phyloP scores from a whole-genome alignment of 2,797 vertebrate species.

The Decapterus maruadsi region DNA sequence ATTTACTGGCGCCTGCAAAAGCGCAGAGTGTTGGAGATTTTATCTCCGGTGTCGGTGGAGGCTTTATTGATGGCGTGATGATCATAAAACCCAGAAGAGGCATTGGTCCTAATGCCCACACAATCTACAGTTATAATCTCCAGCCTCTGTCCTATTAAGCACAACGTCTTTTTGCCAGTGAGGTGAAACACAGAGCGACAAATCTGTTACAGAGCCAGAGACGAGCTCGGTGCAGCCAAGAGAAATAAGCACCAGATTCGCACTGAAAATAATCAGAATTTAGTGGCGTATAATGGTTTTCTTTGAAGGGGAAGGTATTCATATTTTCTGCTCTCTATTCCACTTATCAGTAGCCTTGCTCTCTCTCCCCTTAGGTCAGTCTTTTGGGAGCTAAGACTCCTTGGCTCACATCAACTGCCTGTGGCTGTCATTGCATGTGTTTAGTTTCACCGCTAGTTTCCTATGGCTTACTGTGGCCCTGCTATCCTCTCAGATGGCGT shows the following conservation, averaged over 20 bases:
- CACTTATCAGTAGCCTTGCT: constrained; percentile 77
- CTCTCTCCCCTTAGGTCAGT: constrained; percentile 68
- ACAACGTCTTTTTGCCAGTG: constrained; percentile 49
- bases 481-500: constrained; percentile 80
- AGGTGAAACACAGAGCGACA: constrained; percentile 70
- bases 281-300: constrained; percentile 73
- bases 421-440: constrained; percentile 87
- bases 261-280: constrained; percentile 78
- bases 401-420: constrained; percentile 79
- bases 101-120: constrained; percentile 49
- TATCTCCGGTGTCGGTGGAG: constrained; percentile 59
- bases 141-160: constrained; percentile 68
- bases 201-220: constrained; percentile 63
- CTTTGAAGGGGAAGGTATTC: constrained; percentile 80
- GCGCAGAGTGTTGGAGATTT: constrained; percentile 33
- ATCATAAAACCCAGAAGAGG: constrained; percentile 61
- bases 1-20: constrained; percentile 53
- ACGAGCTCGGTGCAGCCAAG: constrained; percentile 61
- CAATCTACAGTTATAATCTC: constrained; percentile 68
- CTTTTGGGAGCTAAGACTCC: constrained; percentile 78
- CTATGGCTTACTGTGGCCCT: constrained; percentile 81
- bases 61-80: constrained; percentile 59
- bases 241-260: constrained; percentile 74
- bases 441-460: constrained; percentile 85
- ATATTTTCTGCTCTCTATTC: constrained; percentile 75